A percentile compares a stretch with the other conserved stretches of the same genome.
phyloP scores from a whole-genome alignment of 30 jellyfish, hydroid and myxozoan genomes.

The Aurelia coerulea region DNA sequence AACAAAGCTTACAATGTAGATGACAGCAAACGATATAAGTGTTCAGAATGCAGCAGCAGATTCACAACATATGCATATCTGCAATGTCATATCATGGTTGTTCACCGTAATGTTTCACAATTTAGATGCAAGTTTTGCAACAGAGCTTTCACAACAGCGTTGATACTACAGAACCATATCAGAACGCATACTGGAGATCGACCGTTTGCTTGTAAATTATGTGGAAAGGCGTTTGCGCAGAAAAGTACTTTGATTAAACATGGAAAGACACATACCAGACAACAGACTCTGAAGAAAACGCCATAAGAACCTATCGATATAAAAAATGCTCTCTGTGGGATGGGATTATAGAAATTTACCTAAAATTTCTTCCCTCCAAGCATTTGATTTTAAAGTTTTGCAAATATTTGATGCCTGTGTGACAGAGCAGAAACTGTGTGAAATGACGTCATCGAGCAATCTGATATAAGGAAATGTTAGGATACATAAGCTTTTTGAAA shows the following conservation, averaged over 20 bases:
- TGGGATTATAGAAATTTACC: too few species aligned
- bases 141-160: constrained; percentile 61
- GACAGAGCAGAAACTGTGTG: too few species aligned
- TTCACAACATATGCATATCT: constrained; percentile 37
- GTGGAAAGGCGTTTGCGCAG: constrained; percentile 59
- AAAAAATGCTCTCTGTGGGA: too few species aligned
- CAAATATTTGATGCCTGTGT: too few species aligned
- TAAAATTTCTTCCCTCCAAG: too few species aligned
- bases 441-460: too few species aligned
- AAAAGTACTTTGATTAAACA: constrained; percentile 57
- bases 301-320: too few species aligned
- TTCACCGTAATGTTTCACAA: constrained; percentile 41
- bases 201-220: constrained; percentile 40
- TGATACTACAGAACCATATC: constrained; percentile 43
- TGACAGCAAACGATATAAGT: constrained; percentile 25
- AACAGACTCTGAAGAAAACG: too few species aligned
- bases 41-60: constrained; percentile 51
- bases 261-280: constrained; percentile 36
- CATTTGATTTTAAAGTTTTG: too few species aligned
- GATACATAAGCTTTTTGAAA: too few species aligned
- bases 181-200: constrained; percentile 74
- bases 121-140: constrained; percentile 56
- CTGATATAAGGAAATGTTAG: too few species aligned
- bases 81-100: constrained; percentile 57
- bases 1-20: not conserved